phyloP scores from a whole-genome alignment of 2,113 vertebrate species.

The Silurus asotus region DNA sequence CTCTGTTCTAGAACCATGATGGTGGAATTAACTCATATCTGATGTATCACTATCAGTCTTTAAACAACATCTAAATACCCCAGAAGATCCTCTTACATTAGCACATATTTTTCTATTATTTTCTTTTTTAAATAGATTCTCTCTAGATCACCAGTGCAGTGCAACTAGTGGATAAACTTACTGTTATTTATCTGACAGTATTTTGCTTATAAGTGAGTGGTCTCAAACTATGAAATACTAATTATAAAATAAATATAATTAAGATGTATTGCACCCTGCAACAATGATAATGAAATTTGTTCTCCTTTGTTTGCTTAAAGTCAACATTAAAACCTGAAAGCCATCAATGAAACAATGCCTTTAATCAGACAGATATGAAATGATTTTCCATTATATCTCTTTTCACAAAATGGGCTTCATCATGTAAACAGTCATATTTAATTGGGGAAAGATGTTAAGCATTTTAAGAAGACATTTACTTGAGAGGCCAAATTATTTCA shows the following conservation, averaged over 20 bases:
- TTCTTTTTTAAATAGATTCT: no score
- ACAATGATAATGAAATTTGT: slow-evolving; percentile 17
- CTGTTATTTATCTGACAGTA: slow-evolving; percentile 30
- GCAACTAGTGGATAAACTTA: slow-evolving; percentile 45
- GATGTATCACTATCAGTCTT: no score
- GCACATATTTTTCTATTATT: no score
- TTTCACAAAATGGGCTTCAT: slow-evolving; percentile 55
- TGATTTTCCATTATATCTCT: slow-evolving; percentile 53
- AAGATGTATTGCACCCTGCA: background rate
- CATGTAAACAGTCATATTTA: slow-evolving; percentile 64
- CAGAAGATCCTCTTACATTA: no score
- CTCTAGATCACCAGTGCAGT: slow-evolving; percentile 38
- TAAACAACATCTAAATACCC: no score
- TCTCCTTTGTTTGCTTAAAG: slow-evolving; percentile 15
- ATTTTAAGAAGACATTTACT: slow-evolving; percentile 64
- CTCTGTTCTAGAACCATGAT: no score
- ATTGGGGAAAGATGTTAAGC: slow-evolving; percentile 65
- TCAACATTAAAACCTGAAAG: slow-evolving; percentile 31
- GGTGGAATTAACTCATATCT: no score
- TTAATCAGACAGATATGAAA: slow-evolving; percentile 57
- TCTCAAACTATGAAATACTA: slow-evolving; percentile 41
- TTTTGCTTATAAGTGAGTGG: slow-evolving; percentile 33
- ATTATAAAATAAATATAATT: slow-evolving; percentile 38
- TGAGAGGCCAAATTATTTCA: slow-evolving; percentile 63
- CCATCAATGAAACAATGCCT: slow-evolving; percentile 38